Percentiles rank a stretch among this genome's conserved stretches.
Evolutionary conservation across 2,113 vertebrate species (phyloP).

Genomic region (Polypterus senegalus): DNA sequence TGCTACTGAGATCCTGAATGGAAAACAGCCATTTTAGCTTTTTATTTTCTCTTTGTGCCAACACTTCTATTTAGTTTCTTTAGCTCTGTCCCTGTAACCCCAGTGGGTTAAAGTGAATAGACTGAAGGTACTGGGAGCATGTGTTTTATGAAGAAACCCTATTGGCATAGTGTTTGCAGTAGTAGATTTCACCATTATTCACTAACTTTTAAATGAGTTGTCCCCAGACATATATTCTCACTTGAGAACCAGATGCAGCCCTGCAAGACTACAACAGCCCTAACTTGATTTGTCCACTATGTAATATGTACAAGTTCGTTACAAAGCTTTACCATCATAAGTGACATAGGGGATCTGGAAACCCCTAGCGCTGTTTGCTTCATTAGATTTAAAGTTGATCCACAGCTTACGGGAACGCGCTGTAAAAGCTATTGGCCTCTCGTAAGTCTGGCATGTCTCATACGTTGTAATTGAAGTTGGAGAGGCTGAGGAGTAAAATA

Average conservation of each 20-base stretch:
- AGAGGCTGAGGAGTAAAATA: constrained; percentile 53
- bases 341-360: constrained; percentile 97
- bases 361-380: constrained; percentile 84
- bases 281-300: not conserved
- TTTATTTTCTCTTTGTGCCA: too few relatives aligned
- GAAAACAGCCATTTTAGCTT: too few relatives aligned
- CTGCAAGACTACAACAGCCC: not conserved
- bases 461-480: constrained; percentile 94
- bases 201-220: not conserved
- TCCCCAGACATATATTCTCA: too few relatives aligned
- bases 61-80: too few relatives aligned
- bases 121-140: not conserved
- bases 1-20: too few relatives aligned
- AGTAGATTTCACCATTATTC: not conserved
- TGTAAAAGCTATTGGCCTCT: constrained; percentile 91
- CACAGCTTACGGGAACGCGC: constrained; percentile 90
- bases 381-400: constrained; percentile 95
- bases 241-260: not conserved
- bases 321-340: constrained; percentile 67
- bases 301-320: not conserved
- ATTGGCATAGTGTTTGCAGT: too few relatives aligned
- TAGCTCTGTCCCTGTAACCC: too few relatives aligned
- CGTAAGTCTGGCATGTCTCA: constrained; percentile 94
- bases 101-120: too few relatives aligned
- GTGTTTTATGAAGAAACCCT: not conserved